Evolutionary conservation across 2,797 vertebrate genomes (phyloP).

Genomic region (Alectoris magna): DNA sequence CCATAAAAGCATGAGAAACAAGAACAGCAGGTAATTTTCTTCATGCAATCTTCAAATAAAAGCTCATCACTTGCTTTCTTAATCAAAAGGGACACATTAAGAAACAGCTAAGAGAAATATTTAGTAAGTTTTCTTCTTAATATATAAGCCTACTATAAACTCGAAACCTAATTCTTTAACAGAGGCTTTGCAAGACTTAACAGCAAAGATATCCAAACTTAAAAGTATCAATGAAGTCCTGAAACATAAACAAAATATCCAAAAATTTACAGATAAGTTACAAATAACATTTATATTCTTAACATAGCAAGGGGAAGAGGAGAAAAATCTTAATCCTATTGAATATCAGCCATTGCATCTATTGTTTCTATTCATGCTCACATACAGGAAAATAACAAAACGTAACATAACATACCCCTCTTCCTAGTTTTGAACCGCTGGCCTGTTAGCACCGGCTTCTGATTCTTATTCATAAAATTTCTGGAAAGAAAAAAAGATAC

Average conservation of each 20-base stretch:
- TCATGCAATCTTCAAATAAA: background rate
- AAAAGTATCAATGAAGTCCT: background rate
- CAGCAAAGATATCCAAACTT: background rate
- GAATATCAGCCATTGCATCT: background rate
- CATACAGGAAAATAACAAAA: background rate
- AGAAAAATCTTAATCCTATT: background rate
- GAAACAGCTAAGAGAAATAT: background rate
- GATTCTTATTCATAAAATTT: slow-evolving; percentile 98
- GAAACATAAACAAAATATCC: background rate
- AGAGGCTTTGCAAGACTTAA: background rate
- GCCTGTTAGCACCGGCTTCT: slow-evolving; percentile 97
- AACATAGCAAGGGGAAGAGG: background rate
- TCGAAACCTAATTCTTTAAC: background rate
- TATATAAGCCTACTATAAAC: background rate
- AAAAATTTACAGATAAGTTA: background rate
- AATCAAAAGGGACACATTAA: background rate
- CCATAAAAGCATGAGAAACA: background rate
- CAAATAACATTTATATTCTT: background rate
- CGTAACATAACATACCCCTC: slow-evolving; percentile 85
- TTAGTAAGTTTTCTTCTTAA: background rate
- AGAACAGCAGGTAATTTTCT: background rate
- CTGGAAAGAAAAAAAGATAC: slow-evolving; percentile 71
- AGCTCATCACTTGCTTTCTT: background rate
- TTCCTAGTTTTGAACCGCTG: slow-evolving; percentile 98
- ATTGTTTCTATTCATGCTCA: background rate